Base-by-base conservation (phyloP, 2,888 invertebrate genomes). In the Branchipolynoe longqiensis region DNA sequence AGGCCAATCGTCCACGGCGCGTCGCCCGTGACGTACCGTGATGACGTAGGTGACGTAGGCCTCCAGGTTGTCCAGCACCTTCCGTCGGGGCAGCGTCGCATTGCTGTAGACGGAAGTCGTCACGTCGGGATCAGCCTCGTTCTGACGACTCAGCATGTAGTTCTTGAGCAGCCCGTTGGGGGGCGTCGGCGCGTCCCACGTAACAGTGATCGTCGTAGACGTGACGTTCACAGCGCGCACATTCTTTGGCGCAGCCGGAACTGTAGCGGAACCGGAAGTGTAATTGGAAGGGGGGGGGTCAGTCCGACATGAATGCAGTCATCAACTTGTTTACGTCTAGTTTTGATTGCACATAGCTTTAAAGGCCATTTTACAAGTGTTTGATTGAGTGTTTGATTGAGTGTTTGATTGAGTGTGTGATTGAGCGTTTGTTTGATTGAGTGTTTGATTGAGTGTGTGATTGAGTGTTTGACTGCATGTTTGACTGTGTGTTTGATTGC, bases 81-180 rank as follows among this genome's bases (percentile, higher is more conserved):
- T 78, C 38, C 38, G 36, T 18, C 40, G 28, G 2, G 54, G 31
- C 12, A 12, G 6, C 0, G 58, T 33, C 31, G 56, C 59, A n/a
- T 58, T 59, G 22, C 6, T 4, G 1, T 48, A 41, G 40, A 48
- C 83, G 59, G 83, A 59, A 8, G 54, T 54, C 14, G 33, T 22
- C 1, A 12, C 36, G 54, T 58, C 58, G 18, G 84, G 62, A 12
- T 62, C 38, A 31, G 12, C 38, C 62, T 36, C 48, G 40, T 28
- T 33, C 28, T 22, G 40, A 31, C 36, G 33, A 18, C 41, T 41
- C n/a, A 91, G 85, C 6, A 88, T 86, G 82, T 91, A 92, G 22
- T 88, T 86, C 33, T 38, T 73, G 4, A 93, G 84, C 12, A 90
- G 69, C 18, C 92, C 93, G 87, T 92, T 91, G 25, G 90, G 86